phyloP scores from a whole-genome alignment of 1,140 invertebrate species.

The Acromyrmex echinatior region DNA sequence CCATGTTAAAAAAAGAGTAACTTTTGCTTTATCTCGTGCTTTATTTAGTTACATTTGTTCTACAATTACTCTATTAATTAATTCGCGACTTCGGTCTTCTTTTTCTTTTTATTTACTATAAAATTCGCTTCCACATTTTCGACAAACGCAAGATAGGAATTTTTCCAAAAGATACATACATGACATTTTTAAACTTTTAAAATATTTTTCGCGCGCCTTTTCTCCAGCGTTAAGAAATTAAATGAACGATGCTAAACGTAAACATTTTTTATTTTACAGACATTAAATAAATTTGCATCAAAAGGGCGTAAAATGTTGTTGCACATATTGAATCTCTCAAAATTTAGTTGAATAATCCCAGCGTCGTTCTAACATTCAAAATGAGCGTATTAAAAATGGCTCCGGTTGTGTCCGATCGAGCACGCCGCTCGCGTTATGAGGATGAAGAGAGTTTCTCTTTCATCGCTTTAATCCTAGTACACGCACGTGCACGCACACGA shows the following conservation, averaged over 20 bases:
- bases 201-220: neutral
- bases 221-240: neutral
- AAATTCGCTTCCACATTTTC: neutral
- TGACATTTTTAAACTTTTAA: neutral
- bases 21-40: neutral
- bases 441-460: constrained; percentile 51
- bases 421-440: neutral
- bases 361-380: constrained; percentile 13
- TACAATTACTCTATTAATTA: neutral
- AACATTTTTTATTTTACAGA: neutral
- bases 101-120: neutral
- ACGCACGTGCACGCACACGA: constrained; percentile 55
- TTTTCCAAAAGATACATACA: neutral
- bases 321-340: too few species aligned
- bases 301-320: neutral
- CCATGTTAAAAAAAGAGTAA: neutral
- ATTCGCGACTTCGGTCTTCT: neutral
- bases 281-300: neutral
- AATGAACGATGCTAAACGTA: neutral
- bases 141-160: neutral
- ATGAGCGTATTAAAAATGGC: constrained; percentile 48
- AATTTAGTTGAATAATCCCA: neutral
- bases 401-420: constrained; percentile 33
- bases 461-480: constrained; percentile 60
- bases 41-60: neutral